These are phyloP conservation scores for Diglossa cyanea DNA, from an alignment of 2,797 vertebrate genomes.

Conservation along the genomic window DNA sequence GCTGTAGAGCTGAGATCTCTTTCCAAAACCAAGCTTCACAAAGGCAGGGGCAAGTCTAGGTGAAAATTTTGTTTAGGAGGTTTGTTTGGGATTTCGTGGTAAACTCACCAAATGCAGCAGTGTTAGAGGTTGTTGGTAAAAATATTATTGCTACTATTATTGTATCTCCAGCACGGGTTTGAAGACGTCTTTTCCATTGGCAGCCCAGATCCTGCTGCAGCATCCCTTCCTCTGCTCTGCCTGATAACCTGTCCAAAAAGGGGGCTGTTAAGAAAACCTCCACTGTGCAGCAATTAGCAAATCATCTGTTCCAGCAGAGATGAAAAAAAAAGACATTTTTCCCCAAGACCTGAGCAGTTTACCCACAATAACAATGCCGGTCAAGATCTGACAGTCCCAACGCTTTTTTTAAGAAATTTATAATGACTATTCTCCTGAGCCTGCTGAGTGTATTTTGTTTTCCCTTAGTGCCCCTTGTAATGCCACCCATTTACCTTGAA, in stretches of 20 bases:
- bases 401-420: slow-evolving; percentile 29
- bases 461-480: neutral
- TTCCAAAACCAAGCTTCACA: neutral
- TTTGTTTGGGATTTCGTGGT: neutral
- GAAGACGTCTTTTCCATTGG: neutral
- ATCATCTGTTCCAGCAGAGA: slow-evolving; percentile 3
- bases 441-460: neutral
- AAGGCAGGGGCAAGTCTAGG: neutral
- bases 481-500: neutral
- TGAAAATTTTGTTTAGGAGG: neutral
- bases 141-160: slow-evolving; percentile 13
- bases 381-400: slow-evolving; percentile 44
- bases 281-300: neutral
- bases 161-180: neutral
- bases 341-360: slow-evolving; percentile 23
- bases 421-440: slow-evolving; percentile 3
- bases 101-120: neutral
- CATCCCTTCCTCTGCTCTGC: neutral
- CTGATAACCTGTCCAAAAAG: slow-evolving; percentile 1
- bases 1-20: neutral
- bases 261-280: neutral
- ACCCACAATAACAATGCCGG: slow-evolving; percentile 21
- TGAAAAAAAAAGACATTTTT: neutral
- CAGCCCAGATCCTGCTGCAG: slow-evolving; percentile 14
- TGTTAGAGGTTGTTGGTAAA: neutral